These are phyloP conservation scores for Semotilus atromaculatus DNA, from an alignment of 2,797 vertebrate genomes.

Conservation along the genomic window DNA sequence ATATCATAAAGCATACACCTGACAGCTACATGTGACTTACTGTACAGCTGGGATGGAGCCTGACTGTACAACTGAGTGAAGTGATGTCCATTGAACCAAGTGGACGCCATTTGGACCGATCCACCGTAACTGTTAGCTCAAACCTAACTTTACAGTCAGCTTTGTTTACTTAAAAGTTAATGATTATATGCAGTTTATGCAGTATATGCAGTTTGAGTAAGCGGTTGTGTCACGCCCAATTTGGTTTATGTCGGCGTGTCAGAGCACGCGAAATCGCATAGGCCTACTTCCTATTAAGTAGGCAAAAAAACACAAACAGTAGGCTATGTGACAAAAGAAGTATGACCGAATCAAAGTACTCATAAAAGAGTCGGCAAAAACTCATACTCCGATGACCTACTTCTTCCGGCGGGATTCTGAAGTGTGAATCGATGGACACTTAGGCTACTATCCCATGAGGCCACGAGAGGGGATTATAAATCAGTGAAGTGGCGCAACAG, in stretches of 20 bases:
- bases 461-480: too few species aligned
- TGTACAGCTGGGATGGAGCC: neutral
- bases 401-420: too few species aligned
- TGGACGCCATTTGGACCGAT: neutral
- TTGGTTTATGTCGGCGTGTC: neutral
- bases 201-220: neutral
- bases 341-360: too few species aligned
- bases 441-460: too few species aligned
- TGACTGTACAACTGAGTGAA: neutral
- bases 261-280: too few species aligned
- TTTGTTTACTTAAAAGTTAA: slow-evolving; percentile 38
- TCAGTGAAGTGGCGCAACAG: too few species aligned
- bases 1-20: neutral
- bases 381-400: too few species aligned
- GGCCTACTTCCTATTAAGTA: too few species aligned
- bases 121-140: neutral
- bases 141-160: neutral
- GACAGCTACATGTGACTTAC: neutral
- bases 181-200: slow-evolving; percentile 19
- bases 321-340: too few species aligned
- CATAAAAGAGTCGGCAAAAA: too few species aligned
- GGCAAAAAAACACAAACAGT: too few species aligned
- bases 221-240: slow-evolving; percentile 9
- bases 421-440: too few species aligned
- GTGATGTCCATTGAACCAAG: neutral